Base-by-base conservation (phyloP, 2,797 vertebrate genomes). In the Mus minutoides region DNA sequence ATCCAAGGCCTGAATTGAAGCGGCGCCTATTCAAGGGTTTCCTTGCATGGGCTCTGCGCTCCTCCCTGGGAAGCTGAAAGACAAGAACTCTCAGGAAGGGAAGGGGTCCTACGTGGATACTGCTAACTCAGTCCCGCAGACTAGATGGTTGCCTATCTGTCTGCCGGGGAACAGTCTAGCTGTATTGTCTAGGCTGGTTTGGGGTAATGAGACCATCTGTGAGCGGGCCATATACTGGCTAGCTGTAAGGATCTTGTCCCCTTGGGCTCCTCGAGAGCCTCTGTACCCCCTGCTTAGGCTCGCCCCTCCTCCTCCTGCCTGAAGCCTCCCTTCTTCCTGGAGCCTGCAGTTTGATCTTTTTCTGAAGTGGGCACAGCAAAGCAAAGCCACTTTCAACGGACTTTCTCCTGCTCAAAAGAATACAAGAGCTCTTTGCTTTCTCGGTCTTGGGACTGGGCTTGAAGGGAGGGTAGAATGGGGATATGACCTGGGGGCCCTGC, bases 1-100 rank as follows among this genome's bases (percentile, higher is more conserved):
- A 40, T 54, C 13, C 0, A 76, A 95, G 91, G 92, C 96, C 93
- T 94, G 89, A 96, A 79, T 96, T 93, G 88, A 93, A 97, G 76
- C 73, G 80, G 62, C 83, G 67, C 88, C 86, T 95, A 8, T 95
- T 95, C 10, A 29, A 93, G 93, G 86, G 43, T 29, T 88, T 96
- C 83, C 69, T 96, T 90, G 62, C 46, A 86, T 87, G 71, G 14
- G 24, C 88, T 52, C 94, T 3, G 8, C 29, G 93, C 40, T 60
- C 85, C 7, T 86, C 80, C 43, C 62, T 80, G 82, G 87, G 85
- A 84, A 91, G 93, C 60, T 78, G 34, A 46, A 58, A 60, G 43
- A 52, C 46, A 37, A 84, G 94, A 96, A 92, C 96, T 58, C 60
- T 94, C 85, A 34, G 46, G 76, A 76, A 88, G 6, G 75, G 56